Conservation (phyloP, 92 coral and sea anemone genomes). For the Parazoanthus atlanticus region DNA sequence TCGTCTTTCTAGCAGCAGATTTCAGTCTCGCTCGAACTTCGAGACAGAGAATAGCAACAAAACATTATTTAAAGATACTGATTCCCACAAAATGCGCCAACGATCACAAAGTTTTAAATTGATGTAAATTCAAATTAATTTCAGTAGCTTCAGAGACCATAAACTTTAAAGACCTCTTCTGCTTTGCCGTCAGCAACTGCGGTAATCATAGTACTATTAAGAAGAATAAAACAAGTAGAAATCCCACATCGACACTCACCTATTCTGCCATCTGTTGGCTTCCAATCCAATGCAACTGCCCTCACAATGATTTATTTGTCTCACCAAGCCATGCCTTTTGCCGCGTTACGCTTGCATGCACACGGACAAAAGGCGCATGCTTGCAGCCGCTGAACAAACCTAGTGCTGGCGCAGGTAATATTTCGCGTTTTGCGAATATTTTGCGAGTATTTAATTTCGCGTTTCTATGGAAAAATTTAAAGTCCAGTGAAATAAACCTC, state of each 20-base stretch:
- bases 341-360: neutral
- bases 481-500: no score
- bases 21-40: neutral
- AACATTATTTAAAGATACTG: neutral
- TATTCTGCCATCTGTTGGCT: neutral
- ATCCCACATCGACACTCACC: neutral
- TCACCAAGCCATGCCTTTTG: no score
- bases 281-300: neutral
- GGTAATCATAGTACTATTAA: neutral
- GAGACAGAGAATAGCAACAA: neutral
- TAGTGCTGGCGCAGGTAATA: neutral
- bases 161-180: neutral
- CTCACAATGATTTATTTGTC: neutral
- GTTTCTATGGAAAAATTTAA: neutral
- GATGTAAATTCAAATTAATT: no score
- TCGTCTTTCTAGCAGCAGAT: neutral
- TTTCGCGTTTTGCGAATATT: neutral
- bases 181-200: neutral
- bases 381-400: neutral
- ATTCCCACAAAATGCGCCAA: neutral
- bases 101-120: neutral
- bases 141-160: neutral
- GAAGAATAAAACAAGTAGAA: neutral
- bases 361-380: neutral
- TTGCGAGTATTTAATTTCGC: neutral